Conservation (phyloP, 2,888 invertebrate species). For the Diaphora mendica region DNA sequence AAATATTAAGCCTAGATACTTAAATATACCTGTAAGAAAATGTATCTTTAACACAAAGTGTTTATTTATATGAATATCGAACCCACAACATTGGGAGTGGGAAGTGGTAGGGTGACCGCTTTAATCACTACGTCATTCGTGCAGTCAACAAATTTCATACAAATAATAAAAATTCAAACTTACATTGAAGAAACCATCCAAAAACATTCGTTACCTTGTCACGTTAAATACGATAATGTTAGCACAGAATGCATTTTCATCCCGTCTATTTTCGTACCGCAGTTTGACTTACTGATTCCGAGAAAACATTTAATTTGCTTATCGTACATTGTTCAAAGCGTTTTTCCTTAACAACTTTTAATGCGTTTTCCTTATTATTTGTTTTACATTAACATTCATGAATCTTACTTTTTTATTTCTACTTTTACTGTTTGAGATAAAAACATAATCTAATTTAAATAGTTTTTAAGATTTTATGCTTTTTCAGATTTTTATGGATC, state of each 20-base stretch:
- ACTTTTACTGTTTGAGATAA: background rate
- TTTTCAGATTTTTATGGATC: background rate
- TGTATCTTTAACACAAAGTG: too few relatives aligned
- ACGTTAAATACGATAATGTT: constrained; percentile 12
- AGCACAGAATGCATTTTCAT: constrained; percentile 2
- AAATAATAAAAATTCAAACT: background rate
- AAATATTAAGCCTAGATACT: too few relatives aligned
- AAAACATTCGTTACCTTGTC: constrained; percentile 1
- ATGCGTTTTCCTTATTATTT: constrained; percentile 5
- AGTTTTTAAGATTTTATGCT: background rate
- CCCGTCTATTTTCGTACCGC: constrained; percentile 24
- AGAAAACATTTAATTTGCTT: constrained; percentile 28
- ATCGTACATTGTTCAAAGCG: constrained; percentile 12
- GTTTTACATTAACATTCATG: background rate
- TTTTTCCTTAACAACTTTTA: constrained; percentile 24
- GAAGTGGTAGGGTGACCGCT: too few relatives aligned
- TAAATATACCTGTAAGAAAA: too few relatives aligned
- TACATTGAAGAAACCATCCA: background rate
- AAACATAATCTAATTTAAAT: background rate
- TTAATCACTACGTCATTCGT: too few relatives aligned
- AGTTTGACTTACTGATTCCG: constrained; percentile 24
- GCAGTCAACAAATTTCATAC: background rate
- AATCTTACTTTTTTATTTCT: background rate
- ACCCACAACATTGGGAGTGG: too few relatives aligned
- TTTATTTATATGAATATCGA: too few relatives aligned